A percentile compares a stretch with the other conserved stretches of the same genome.
phyloP scores from a whole-genome alignment of 1,140 invertebrate genomes.

The Teleogryllus occipitalis region DNA sequence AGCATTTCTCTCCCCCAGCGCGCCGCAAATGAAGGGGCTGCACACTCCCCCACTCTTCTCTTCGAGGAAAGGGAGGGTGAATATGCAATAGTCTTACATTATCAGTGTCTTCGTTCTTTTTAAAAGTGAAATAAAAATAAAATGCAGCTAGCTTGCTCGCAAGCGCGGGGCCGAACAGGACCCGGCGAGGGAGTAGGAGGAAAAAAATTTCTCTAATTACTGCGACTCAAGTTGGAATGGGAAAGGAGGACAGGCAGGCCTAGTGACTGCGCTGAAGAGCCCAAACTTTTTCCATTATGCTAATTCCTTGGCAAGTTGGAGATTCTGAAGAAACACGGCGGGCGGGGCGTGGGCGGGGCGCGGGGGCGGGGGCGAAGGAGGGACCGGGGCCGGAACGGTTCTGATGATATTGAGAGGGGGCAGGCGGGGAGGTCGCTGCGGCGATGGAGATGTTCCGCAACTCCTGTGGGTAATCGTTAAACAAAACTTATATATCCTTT shows the following conservation, averaged over 20 bases:
- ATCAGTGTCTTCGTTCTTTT: constrained; percentile 11
- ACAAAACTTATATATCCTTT: too few species aligned
- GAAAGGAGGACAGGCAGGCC: not conserved
- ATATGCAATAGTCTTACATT: constrained; percentile 18
- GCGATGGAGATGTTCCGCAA: not conserved
- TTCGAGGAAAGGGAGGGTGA: constrained; percentile 10
- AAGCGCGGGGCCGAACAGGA: not conserved
- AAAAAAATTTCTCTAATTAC: constrained; percentile 19
- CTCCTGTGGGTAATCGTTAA: not conserved
- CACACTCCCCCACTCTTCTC: not conserved
- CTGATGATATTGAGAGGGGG: not conserved
- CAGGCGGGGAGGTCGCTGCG: not conserved
- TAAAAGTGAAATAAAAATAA: constrained; percentile 12
- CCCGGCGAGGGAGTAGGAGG: constrained; percentile 9
- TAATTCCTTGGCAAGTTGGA: constrained; percentile 21
- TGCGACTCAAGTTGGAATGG: constrained; percentile 18
- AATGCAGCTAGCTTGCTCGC: not conserved
- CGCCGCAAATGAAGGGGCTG: not conserved
- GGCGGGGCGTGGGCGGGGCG: not conserved
- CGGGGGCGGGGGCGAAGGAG: not conserved
- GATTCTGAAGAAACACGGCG: constrained; percentile 15
- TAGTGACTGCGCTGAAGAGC: constrained; percentile 19
- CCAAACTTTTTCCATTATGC: constrained; percentile 22
- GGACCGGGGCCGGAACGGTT: not conserved
- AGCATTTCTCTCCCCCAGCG: not conserved